Evolutionary conservation across 2,113 vertebrate species (phyloP).

Genomic region (Anarrhichthys ocellatus): DNA sequence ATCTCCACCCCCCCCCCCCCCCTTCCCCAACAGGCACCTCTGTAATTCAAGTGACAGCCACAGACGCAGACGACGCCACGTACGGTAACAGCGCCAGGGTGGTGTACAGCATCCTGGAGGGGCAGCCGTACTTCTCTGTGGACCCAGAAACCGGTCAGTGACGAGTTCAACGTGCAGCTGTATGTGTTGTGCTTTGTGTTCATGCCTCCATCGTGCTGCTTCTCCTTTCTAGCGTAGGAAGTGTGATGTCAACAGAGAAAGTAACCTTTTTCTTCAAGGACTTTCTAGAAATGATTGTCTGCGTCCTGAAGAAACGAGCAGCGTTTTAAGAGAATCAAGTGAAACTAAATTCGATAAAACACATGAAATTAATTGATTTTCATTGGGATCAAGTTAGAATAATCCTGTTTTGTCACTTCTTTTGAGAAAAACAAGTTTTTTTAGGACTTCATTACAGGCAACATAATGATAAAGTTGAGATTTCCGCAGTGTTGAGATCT

Average conservation of each 20-base stretch:
- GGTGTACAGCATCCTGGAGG: conserved; percentile 96
- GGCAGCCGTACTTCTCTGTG: conserved; percentile 97
- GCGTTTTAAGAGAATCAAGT: background rate
- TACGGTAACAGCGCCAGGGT: conserved; percentile 95
- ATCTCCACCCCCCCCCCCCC: conserved; percentile 56
- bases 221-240: background rate
- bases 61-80: conserved; percentile 91
- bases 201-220: background rate
- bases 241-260: background rate
- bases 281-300: background rate
- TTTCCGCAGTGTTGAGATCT: background rate
- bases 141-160: conserved; percentile 93
- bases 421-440: background rate
- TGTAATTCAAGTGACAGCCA: conserved; percentile 94
- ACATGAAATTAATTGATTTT: background rate
- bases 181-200: background rate
- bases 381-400: background rate
- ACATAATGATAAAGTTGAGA: background rate
- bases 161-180: background rate
- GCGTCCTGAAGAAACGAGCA: background rate
- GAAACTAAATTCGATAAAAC: too few relatives aligned
- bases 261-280: background rate
- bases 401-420: background rate
- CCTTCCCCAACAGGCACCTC: conserved; percentile 85
- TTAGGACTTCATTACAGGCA: too few relatives aligned